These are phyloP conservation scores for Cladorhizidae sp. DNA, from an alignment of 37 sponge, comb jelly and placozoan genomes.

Conservation along the genomic window DNA sequence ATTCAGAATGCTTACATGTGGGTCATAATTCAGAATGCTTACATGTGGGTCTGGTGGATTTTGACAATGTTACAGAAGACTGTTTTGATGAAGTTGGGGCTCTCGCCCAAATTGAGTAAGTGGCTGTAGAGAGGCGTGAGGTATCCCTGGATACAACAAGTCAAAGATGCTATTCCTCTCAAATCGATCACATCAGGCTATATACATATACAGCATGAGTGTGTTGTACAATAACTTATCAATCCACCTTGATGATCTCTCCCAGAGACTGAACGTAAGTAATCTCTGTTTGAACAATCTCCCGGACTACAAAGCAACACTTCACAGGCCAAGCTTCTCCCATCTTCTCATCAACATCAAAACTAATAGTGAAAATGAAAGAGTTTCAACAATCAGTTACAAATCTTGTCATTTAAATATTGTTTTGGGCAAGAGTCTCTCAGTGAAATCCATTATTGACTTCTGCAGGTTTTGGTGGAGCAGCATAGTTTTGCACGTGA, in stretches of 20 bases:
- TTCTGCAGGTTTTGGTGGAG: too few relatives aligned
- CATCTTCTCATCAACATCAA: conserved; percentile 21
- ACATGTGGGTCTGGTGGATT: conserved; percentile 47
- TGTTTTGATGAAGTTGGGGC: conserved; percentile 37
- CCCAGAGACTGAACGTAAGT: conserved; percentile 40
- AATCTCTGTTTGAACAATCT: conserved; percentile 48
- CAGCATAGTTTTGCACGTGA: too few relatives aligned
- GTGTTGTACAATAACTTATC: too few relatives aligned
- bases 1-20: too few relatives aligned
- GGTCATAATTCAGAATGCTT: conserved; percentile 3
- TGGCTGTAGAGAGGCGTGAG: conserved; percentile 43
- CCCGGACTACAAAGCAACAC: conserved; percentile 39
- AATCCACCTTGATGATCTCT: conserved; percentile 48
- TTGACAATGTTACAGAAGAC: conserved; percentile 58
- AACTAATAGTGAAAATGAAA: conserved; percentile 10
- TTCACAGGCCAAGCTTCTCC: conserved; percentile 22
- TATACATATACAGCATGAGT: too few relatives aligned
- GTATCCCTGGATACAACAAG: conserved; percentile 54
- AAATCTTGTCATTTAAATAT: too few relatives aligned
- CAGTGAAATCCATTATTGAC: too few relatives aligned
- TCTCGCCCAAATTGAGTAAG: conserved; percentile 23
- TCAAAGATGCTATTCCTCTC: conserved; percentile 12
- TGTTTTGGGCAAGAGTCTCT: too few relatives aligned
- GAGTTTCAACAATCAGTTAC: too few relatives aligned
- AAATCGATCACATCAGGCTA: too few relatives aligned